Evolutionary conservation across 2,888 invertebrate species (phyloP), one percentile per base, ranked within the genome.

Genomic region (Lycaena phlaeas): DNA sequence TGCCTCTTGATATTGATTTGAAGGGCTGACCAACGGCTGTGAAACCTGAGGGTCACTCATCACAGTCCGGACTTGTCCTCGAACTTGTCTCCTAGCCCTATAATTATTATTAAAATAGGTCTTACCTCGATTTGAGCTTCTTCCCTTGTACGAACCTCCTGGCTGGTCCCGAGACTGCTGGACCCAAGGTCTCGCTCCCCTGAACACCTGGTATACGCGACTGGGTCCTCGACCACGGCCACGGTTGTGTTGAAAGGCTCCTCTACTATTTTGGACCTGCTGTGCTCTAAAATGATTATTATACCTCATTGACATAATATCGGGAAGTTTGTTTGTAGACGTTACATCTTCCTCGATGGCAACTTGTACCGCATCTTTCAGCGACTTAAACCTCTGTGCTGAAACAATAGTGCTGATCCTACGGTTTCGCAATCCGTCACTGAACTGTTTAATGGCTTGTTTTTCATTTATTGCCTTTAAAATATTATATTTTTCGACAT

Each of bases 401-500:
- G 37, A 4, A 17, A 37, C 12, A 12, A 37, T 37, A 15, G 37
- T 37, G 4, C 34, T 34, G 10, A 18, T 11, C 12, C 18, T 34
- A 11, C 22, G 34, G 18, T 34, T 18, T 10, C 34, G 34, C 11
- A 34, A 11, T 11, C 11, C 34, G 7, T 34, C 18, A 7, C 15
- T n/a, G 15, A 28, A 27, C 12, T 37, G 15, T 27, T 15, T 38
- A 15, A 27, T 17, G 0, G 27, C 37, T 7, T 38, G 17, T 15
- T 38, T 15, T 38, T 38, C 27, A 17, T 38, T 27, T 10, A 38
- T 14, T 10, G 27, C n/a, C 12, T 38, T 38, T 18, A 28, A 28
- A 10, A 38, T 27, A 17, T 38, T 28, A 11, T 17, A 27, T 4
- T 9, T 17, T 27, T 38, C 27, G 2, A 26, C 14, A 11, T 28